These are phyloP conservation scores for Amazona ochrocephala DNA, from an alignment of 2,797 vertebrate genomes.

Conservation along the genomic window DNA sequence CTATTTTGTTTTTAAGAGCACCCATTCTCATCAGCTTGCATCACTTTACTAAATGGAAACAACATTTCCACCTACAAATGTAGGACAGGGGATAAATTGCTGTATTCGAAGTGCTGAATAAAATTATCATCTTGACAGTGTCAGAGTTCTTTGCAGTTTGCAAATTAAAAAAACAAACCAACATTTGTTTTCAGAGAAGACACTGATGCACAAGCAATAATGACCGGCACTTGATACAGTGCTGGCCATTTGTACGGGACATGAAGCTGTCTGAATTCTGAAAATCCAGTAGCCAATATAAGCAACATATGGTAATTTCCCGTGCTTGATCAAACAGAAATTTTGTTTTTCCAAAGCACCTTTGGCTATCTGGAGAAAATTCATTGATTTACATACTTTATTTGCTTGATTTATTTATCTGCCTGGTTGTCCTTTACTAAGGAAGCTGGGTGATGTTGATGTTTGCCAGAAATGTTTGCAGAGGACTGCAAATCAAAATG, in stretches of 20 bases:
- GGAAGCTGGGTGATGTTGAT: neutral
- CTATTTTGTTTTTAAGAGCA: neutral
- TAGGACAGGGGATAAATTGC: neutral
- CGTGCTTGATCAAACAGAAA: neutral
- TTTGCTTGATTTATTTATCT: neutral
- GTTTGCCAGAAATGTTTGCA: constrained; percentile 17
- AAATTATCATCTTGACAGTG: neutral
- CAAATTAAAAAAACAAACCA: fast-evolving
- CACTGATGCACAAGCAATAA: neutral
- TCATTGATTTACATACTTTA: neutral
- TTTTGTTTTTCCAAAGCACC: neutral
- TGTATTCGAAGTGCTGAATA: neutral
- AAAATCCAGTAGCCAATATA: neutral
- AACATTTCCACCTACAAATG: neutral
- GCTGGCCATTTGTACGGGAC: neutral
- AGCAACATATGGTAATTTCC: neutral
- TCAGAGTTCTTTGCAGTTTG: neutral
- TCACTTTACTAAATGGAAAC: neutral
- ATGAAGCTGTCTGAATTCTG: neutral
- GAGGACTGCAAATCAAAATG: neutral
- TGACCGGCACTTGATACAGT: neutral
- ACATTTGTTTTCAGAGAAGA: neutral
- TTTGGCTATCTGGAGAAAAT: neutral
- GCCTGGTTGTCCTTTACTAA: neutral
- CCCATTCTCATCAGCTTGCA: neutral